A percentile compares a stretch with the other conserved stretches of the same genome.
phyloP scores from a whole-genome alignment of 1,140 invertebrate species.

The Drosophila orosa region DNA sequence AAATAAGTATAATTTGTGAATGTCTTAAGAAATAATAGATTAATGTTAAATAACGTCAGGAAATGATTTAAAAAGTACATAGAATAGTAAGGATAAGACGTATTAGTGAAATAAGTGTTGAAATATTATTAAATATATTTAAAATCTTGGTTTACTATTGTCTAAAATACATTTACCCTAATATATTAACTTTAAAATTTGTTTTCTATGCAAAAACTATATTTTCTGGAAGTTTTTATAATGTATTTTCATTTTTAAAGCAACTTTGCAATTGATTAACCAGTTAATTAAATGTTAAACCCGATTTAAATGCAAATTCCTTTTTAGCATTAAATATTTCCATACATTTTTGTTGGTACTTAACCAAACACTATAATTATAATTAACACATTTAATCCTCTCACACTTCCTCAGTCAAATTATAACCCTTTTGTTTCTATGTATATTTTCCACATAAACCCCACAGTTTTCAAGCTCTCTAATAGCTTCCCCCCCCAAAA shows the following conservation, averaged over 20 bases:
- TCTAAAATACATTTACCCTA: neutral
- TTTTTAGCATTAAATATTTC: neutral
- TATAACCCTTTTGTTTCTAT: neutral
- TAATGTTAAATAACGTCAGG: neutral
- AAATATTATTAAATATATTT: neutral
- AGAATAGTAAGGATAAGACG: neutral
- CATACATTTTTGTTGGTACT: neutral
- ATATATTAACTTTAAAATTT: too few relatives aligned
- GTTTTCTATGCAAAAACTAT: neutral
- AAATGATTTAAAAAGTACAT: neutral
- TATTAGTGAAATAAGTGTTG: neutral
- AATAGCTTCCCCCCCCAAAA: conserved; percentile 1
- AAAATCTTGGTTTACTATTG: neutral
- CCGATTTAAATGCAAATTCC: neutral
- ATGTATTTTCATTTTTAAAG: neutral
- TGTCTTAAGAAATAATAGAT: conserved; percentile 1
- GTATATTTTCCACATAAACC: neutral
- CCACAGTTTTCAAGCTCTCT: neutral
- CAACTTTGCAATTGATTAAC: neutral
- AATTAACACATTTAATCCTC: neutral
- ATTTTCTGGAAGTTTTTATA: neutral
- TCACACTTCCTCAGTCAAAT: neutral
- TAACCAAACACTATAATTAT: neutral
- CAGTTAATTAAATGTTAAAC: neutral
- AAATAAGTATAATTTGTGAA: conserved; percentile 1